These are phyloP conservation scores for Passer domesticus DNA, from an alignment of 2,113 vertebrate genomes.

Conservation along the genomic window DNA sequence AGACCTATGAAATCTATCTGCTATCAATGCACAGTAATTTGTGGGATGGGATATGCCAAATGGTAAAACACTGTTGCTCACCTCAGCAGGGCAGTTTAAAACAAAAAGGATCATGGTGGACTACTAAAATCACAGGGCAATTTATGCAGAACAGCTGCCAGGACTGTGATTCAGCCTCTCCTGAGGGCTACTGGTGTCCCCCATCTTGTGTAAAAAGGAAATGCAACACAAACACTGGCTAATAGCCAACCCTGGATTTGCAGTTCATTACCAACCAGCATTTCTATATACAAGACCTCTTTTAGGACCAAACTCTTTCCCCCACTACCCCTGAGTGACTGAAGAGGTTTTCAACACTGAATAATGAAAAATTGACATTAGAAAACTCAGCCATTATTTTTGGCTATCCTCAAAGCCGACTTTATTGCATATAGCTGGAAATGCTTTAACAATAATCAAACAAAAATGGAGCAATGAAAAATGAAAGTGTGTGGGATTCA, in stretches of 20 bases:
- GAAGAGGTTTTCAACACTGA: background rate
- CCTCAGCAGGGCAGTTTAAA: background rate
- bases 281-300: background rate
- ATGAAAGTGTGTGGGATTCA: background rate
- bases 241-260: background rate
- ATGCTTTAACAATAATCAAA: slow-evolving; percentile 3
- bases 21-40: background rate
- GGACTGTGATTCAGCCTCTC: background rate
- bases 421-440: background rate
- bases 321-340: fast-evolving
- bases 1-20: background rate
- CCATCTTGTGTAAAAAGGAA: background rate
- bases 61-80: background rate
- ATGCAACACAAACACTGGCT: background rate
- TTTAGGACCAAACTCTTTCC: background rate
- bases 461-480: background rate
- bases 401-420: background rate
- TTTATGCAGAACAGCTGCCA: background rate
- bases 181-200: background rate
- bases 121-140: background rate
- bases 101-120: background rate
- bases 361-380: background rate
- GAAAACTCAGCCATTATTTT: background rate
- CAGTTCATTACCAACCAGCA: background rate
- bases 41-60: background rate